Percentiles rank a stretch among this genome's conserved stretches.
Conservation (phyloP, 2,888 invertebrate genomes). For the Trimorus sp. region DNA sequence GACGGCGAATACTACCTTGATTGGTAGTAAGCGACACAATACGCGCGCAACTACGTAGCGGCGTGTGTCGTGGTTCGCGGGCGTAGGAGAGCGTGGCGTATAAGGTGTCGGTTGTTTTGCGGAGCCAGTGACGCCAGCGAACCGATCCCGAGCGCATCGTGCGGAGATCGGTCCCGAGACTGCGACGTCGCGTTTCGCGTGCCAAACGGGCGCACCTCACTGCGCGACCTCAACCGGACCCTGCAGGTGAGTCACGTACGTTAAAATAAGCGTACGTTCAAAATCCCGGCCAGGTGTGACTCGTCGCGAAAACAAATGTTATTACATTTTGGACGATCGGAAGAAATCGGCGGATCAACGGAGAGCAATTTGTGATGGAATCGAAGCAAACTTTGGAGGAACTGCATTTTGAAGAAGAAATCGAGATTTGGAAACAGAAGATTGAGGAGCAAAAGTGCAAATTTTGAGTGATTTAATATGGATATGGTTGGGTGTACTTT, state of each 20-base stretch:
- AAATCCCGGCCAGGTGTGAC: constrained; percentile 20
- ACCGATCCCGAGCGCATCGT: constrained; percentile 48
- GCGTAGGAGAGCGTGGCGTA: constrained; percentile 62
- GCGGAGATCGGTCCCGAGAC: constrained; percentile 33
- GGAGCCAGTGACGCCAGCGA: constrained; percentile 58
- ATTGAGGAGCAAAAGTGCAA: too few relatives aligned
- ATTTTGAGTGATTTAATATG: too few relatives aligned
- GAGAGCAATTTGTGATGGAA: too few relatives aligned
- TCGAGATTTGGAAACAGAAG: too few relatives aligned
- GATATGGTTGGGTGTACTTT: too few relatives aligned
- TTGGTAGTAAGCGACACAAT: constrained; percentile 62
- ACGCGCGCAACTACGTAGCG: constrained; percentile 27
- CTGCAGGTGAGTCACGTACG: constrained; percentile 56
- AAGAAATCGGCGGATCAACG: too few relatives aligned
- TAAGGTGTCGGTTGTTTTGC: constrained; percentile 59
- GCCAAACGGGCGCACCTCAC: constrained; percentile 22
- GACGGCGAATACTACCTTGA: constrained; percentile 59
- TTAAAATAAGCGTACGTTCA: constrained; percentile 24
- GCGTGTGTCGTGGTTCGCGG: constrained; percentile 53
- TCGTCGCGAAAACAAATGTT: not conserved
- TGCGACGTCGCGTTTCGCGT: constrained; percentile 24
- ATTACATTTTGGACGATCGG: too few relatives aligned
- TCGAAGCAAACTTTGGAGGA: too few relatives aligned
- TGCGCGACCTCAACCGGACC: constrained; percentile 21
- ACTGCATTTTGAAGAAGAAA: too few relatives aligned